A percentile compares a stretch with the other conserved stretches of the same genome.
phyloP scores from a whole-genome alignment of 1,140 invertebrate species.

The Cyrtorhinus lividipennis region DNA sequence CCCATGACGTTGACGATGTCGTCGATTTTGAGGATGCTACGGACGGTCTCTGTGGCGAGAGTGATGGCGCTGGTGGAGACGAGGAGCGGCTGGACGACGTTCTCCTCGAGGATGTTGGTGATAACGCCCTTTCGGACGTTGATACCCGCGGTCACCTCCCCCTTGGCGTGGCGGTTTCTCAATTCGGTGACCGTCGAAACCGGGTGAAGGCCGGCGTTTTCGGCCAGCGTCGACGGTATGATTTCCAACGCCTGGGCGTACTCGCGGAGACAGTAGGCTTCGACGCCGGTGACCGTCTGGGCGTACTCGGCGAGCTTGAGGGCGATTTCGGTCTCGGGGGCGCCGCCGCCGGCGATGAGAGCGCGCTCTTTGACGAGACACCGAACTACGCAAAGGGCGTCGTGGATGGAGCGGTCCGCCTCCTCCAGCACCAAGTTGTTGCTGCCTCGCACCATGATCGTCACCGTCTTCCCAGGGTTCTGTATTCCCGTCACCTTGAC shows the following conservation, averaged over 20 bases:
- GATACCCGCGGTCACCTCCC: constrained; percentile 73
- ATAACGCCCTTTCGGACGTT: constrained; percentile 93
- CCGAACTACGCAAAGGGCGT: constrained; percentile 94
- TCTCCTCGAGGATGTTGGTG: constrained; percentile 92
- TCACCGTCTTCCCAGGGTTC: constrained; percentile 79
- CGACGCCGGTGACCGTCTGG: constrained; percentile 71
- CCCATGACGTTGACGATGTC: constrained; percentile 56
- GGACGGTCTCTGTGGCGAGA: constrained; percentile 90
- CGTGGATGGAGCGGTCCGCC: constrained; percentile 90
- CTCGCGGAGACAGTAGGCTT: constrained; percentile 87
- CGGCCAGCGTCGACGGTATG: constrained; percentile 94
- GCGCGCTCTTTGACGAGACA: constrained; percentile 88
- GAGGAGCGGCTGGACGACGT: constrained; percentile 92
- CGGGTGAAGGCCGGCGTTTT: constrained; percentile 97
- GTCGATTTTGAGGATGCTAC: constrained; percentile 97
- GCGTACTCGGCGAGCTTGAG: constrained; percentile 69
- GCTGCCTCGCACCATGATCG: constrained; percentile 87
- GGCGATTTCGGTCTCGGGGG: constrained; percentile 90
- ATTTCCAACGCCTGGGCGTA: constrained; percentile 95
- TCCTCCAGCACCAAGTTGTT: constrained; percentile 94
- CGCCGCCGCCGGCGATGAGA: constrained; percentile 88
- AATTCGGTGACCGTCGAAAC: constrained; percentile 95
- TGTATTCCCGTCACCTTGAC: constrained; percentile 88
- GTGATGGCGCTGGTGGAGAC: constrained; percentile 89
- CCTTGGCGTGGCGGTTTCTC: constrained; percentile 79